phyloP scores from a whole-genome alignment of 2,797 vertebrate species.

The Melanogrammus aeglefinus region DNA sequence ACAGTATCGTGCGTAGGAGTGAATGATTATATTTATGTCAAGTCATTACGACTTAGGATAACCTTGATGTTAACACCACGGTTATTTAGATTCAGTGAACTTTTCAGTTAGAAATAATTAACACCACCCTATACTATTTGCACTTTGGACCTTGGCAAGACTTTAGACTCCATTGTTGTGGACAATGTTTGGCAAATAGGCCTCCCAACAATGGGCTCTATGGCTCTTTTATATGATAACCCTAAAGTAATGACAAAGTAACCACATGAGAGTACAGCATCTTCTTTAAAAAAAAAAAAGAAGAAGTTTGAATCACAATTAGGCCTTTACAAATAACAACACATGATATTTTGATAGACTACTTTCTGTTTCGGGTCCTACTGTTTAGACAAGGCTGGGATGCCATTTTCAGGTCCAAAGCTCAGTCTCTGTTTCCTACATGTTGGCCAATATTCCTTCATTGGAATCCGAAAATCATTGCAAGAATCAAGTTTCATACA shows the following conservation, averaged over 20 bases:
- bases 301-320: not conserved
- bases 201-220: not conserved
- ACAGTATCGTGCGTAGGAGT: not conserved
- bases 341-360: not conserved
- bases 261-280: not conserved
- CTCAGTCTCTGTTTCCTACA: not conserved
- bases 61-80: not conserved
- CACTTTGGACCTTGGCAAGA: not conserved
- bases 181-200: not conserved
- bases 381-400: not conserved
- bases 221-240: not conserved
- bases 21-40: no score
- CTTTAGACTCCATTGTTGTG: not conserved
- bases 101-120: not conserved
- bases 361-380: not conserved
- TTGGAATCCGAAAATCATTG: not conserved
- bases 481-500: not conserved
- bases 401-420: not conserved
- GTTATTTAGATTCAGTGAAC: not conserved
- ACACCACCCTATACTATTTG: not conserved
- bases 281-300: not conserved
- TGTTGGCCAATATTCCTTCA: not conserved
- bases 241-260: not conserved
- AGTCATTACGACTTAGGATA: not conserved
- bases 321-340: not conserved